Evolutionary conservation across 2,888 invertebrate genomes (phyloP).

Genomic region (Torymus texanus): DNA sequence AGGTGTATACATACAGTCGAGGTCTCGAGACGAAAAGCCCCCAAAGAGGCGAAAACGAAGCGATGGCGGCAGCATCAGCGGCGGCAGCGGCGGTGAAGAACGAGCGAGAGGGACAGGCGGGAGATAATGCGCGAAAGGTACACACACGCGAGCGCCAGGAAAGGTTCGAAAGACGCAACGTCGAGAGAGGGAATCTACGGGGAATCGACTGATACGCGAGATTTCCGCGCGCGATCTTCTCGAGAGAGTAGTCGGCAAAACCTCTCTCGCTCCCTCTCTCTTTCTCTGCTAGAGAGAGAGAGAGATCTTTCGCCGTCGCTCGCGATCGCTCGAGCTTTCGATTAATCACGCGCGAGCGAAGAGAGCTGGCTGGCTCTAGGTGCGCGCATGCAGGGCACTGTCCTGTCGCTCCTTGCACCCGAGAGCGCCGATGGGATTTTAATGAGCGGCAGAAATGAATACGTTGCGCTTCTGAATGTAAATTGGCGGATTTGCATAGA

Average conservation of each 20-base stretch:
- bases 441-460: conserved; percentile 57
- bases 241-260: neutral
- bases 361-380: too few relatives aligned
- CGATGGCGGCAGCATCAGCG: neutral
- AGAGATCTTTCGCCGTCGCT: neutral
- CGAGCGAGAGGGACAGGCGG: conserved; percentile 3
- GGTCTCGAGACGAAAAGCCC: neutral
- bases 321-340: conserved; percentile 41
- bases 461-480: conserved; percentile 55
- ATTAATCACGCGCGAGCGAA: conserved; percentile 51
- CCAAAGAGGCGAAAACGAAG: neutral
- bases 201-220: conserved; percentile 38
- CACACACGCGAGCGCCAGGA: conserved; percentile 41
- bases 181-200: too few relatives aligned
- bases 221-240: conserved; percentile 39
- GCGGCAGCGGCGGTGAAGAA: neutral
- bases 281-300: too few relatives aligned
- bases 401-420: conserved; percentile 44
- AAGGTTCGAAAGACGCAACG: neutral
- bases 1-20: too few relatives aligned
- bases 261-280: neutral
- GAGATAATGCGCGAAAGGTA: conserved; percentile 47
- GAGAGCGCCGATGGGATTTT: conserved; percentile 53
- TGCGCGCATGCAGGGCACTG: conserved; percentile 30
- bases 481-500: conserved; percentile 54